Conservation (phyloP, 2,888 invertebrate species). For the Diarsia dahlii region DNA sequence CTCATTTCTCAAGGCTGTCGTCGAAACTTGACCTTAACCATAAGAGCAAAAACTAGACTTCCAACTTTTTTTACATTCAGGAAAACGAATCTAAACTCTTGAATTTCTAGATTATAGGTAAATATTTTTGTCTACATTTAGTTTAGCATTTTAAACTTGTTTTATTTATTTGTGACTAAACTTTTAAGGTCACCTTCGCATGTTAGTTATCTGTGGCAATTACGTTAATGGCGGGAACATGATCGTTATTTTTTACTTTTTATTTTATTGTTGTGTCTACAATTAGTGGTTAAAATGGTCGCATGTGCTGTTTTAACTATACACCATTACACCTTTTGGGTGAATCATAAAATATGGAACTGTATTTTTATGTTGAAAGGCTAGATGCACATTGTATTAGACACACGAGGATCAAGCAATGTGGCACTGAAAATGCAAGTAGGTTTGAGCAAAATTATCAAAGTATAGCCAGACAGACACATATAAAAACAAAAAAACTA, state of each 20-base stretch:
- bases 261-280: conserved; percentile 29
- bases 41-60: conserved; percentile 17
- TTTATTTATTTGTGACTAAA: neutral
- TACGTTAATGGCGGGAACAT: conserved; percentile 30
- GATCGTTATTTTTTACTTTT: conserved; percentile 1
- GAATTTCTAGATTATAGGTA: neutral
- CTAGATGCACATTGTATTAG: neutral
- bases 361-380: neutral
- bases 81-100: conserved; percentile 3
- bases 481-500: neutral
- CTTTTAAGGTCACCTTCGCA: conserved; percentile 12
- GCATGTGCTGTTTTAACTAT: conserved; percentile 1
- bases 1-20: conserved; percentile 9
- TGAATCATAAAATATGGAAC: neutral
- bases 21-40: neutral
- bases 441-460: neutral
- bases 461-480: neutral
- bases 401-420: neutral
- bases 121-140: neutral
- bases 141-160: neutral
- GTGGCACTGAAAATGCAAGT: neutral
- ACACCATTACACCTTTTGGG: neutral
- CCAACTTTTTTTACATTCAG: neutral
- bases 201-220: conserved; percentile 42
- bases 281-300: conserved; percentile 9